A percentile compares a stretch with the other conserved stretches of the same genome.
Conservation (phyloP, 2,888 invertebrate species). For the Thyatira batis region DNA sequence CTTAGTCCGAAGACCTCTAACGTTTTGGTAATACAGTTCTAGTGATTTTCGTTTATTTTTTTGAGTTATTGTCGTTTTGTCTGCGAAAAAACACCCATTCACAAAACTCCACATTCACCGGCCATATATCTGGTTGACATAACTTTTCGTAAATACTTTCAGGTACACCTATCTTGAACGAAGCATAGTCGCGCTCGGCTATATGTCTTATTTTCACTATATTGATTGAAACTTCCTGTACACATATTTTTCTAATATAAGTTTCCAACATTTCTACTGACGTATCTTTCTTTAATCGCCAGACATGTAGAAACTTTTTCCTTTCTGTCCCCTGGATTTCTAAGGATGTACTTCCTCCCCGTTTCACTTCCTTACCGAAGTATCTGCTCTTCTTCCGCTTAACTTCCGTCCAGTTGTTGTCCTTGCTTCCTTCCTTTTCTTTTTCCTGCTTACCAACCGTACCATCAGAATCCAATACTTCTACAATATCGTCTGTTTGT, state of each 20-base stretch:
- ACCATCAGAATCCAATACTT: too few species aligned
- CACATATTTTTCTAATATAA: slow-evolving; percentile 11
- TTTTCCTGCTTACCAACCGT: too few species aligned
- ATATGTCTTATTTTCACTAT: slow-evolving; percentile 26
- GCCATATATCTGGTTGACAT: slow-evolving; percentile 19
- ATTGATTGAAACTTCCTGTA: slow-evolving; percentile 7
- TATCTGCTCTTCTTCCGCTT: too few species aligned
- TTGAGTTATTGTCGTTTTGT: slow-evolving; percentile 6
- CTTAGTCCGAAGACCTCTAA: slow-evolving; percentile 20
- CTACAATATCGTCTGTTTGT: too few species aligned
- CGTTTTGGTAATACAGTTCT: slow-evolving; percentile 19
- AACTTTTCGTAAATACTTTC: slow-evolving; percentile 20
- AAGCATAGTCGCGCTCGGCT: slow-evolving; percentile 28
- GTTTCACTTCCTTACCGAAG: slow-evolving; percentile 11
- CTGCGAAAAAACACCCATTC: slow-evolving; percentile 34
- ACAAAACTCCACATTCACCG: slow-evolving; percentile 22
- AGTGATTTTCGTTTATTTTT: not conserved
- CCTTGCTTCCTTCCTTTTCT: too few species aligned
- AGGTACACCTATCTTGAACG: slow-evolving; percentile 25
- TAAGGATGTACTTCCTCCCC: slow-evolving; percentile 6
- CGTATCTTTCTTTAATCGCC: slow-evolving; percentile 8
- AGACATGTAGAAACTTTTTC: slow-evolving; percentile 14
- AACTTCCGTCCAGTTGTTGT: too few species aligned
- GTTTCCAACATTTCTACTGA: slow-evolving; percentile 6
- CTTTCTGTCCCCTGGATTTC: slow-evolving; percentile 11